Base-by-base conservation (phyloP, 1,140 invertebrate genomes). In the Drosophila asahinai region DNA sequence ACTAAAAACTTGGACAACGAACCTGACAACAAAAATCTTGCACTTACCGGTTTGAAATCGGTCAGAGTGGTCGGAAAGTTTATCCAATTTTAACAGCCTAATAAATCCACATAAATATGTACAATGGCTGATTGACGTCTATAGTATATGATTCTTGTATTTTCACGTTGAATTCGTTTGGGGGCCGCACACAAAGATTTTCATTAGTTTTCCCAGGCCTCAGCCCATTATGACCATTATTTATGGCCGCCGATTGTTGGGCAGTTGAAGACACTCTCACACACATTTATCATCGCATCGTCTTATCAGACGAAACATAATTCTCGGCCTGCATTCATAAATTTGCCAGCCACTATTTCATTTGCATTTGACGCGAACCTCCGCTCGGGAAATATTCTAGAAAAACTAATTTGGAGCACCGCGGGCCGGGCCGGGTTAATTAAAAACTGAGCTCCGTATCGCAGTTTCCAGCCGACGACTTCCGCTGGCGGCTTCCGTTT, bases 231-330 rank as follows among this genome's bases (percentile, higher is more conserved):
- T 84, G 86, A 64, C 25, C 77, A 78, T 78, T 87, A 87, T 87
- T 87, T 87, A 87, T 89, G 74, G 70, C 84, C 63, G 45, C 60
- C 84, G 73, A 87, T 87, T 87, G 84, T 87, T 87, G 64, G 68
- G 25, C 64, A 61, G 19, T 52, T 51, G 64, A 77, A 64, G 65
- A 55, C 77, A 79, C 77, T 65, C 86, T 84, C 84, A 78, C 84
- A 84, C 84, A 87, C 81, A 87, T 86, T 62, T 75, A 81, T 89
- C 81, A 89, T 73, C 49, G 77, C 65, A 86, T 77, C 73, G 70
- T 81, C 81, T 84, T 89, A 87, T 89, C 81, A 84, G 80, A 89
- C 84, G 81, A 83, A 72, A 67, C 84, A 89, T 82, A 86, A 87
- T 87, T 86, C 81, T 83, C 66, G 55, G 57, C 66, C 66, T 75